phyloP scores from a whole-genome alignment of 1,140 invertebrate genomes.

The Zaprionus nigranus region DNA sequence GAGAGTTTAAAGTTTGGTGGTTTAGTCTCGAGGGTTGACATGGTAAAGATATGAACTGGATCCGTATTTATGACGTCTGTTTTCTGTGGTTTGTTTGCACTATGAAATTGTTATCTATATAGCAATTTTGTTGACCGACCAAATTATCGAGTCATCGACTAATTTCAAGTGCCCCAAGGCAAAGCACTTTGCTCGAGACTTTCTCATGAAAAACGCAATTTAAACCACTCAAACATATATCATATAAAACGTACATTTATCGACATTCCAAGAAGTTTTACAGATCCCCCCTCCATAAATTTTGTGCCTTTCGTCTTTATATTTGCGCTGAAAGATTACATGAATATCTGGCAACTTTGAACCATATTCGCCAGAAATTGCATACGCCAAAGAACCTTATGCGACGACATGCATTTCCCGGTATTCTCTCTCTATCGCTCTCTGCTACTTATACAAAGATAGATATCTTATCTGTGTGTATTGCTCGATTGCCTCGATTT shows the following conservation, averaged over 20 bases:
- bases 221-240: not conserved
- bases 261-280: not conserved
- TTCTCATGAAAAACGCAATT: not conserved
- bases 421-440: not conserved
- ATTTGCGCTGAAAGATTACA: not conserved
- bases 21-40: no score
- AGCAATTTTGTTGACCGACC: not conserved
- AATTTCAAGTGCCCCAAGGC: not conserved
- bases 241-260: not conserved
- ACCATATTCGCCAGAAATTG: conserved; percentile 4
- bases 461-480: not conserved
- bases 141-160: not conserved
- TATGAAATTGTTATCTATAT: not conserved
- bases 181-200: not conserved
- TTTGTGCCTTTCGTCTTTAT: not conserved
- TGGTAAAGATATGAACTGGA: not conserved
- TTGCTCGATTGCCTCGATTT: conserved; percentile 14
- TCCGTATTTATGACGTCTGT: not conserved
- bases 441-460: not conserved
- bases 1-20: not conserved
- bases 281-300: not conserved
- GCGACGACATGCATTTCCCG: conserved; percentile 33
- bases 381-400: not conserved
- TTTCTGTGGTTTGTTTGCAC: not conserved
- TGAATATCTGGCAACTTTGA: conserved; percentile 8